Percentiles rank a stretch among this genome's conserved stretches.
Evolutionary conservation across 2,888 invertebrate species (phyloP).

Genomic region (Phalera bucephala): DNA sequence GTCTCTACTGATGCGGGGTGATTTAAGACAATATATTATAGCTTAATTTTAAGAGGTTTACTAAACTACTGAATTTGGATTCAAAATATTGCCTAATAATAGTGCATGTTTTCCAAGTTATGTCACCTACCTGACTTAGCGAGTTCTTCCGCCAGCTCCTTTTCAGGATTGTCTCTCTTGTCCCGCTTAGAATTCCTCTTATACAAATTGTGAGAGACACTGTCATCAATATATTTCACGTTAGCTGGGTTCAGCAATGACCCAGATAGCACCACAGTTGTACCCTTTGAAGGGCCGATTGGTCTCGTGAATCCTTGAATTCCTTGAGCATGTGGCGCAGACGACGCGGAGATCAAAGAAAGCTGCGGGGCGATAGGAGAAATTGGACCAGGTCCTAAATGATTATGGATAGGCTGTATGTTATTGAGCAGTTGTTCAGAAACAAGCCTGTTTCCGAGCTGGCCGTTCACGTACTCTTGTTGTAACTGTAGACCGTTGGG

Average conservation of each 20-base stretch:
- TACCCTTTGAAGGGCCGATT: constrained; percentile 55
- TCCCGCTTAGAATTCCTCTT: constrained; percentile 77
- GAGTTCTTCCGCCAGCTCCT: constrained; percentile 55
- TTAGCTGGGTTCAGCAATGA: constrained; percentile 82
- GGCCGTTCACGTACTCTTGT: constrained; percentile 85
- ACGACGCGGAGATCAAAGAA: constrained; percentile 34
- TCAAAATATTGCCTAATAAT: no score
- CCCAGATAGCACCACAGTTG: constrained; percentile 63
- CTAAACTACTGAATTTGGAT: no score
- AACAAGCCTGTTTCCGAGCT: constrained; percentile 82
- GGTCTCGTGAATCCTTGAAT: constrained; percentile 31
- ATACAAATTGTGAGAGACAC: constrained; percentile 70
- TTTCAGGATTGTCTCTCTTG: constrained; percentile 76
- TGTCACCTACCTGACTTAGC: constrained; percentile 45
- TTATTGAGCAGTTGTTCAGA: constrained; percentile 81
- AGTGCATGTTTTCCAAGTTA: no score
- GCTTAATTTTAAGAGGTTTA: no score
- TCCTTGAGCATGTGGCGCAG: constrained; percentile 26
- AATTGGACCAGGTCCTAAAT: constrained; percentile 12
- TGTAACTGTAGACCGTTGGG: constrained; percentile 78
- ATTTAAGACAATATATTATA: no score
- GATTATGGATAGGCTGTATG: constrained; percentile 44
- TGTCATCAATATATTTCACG: constrained; percentile 85
- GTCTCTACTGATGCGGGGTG: no score
- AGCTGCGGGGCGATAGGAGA: constrained; percentile 33